A percentile compares a stretch with the other conserved stretches of the same genome.
Evolutionary conservation across 1,140 invertebrate genomes (phyloP).

Genomic region (Luehdorfia chinensis): DNA sequence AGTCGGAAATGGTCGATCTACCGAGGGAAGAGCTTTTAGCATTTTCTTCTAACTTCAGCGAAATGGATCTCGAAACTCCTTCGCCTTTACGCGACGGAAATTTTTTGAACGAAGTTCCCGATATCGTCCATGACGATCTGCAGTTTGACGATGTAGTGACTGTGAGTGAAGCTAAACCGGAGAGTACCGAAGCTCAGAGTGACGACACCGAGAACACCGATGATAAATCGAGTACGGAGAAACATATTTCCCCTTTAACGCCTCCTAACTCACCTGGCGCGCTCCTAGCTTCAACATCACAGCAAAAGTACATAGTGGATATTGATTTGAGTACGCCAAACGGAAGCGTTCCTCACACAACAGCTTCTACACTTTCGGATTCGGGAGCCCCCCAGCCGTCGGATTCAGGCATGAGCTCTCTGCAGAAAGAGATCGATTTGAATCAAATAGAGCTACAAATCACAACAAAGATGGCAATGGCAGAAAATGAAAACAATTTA

Average conservation of each 20-base stretch:
- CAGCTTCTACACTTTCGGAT: background rate
- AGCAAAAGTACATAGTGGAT: slow-evolving; percentile 57
- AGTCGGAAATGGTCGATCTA: slow-evolving; percentile 61
- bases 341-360: slow-evolving; percentile 2
- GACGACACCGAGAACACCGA: slow-evolving; percentile 48
- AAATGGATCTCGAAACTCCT: slow-evolving; percentile 68
- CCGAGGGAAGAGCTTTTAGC: slow-evolving; percentile 71
- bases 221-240: slow-evolving; percentile 49
- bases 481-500: slow-evolving; percentile 74
- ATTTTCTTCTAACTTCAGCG: slow-evolving; percentile 75
- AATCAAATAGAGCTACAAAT: slow-evolving; percentile 66
- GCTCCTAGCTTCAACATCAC: slow-evolving; percentile 51
- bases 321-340: slow-evolving; percentile 41
- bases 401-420: slow-evolving; percentile 24
- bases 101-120: slow-evolving; percentile 68
- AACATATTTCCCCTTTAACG: slow-evolving; percentile 53
- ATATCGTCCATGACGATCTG: slow-evolving; percentile 49
- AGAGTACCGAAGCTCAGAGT: slow-evolving; percentile 27
- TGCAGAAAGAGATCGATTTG: slow-evolving; percentile 47
- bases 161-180: slow-evolving; percentile 41
- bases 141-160: slow-evolving; percentile 47
- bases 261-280: slow-evolving; percentile 66
- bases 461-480: slow-evolving; percentile 69
- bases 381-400: background rate
- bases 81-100: slow-evolving; percentile 63